These are phyloP conservation scores for Apodemia zela DNA, from an alignment of 2,888 invertebrate species.

Conservation along the genomic window DNA sequence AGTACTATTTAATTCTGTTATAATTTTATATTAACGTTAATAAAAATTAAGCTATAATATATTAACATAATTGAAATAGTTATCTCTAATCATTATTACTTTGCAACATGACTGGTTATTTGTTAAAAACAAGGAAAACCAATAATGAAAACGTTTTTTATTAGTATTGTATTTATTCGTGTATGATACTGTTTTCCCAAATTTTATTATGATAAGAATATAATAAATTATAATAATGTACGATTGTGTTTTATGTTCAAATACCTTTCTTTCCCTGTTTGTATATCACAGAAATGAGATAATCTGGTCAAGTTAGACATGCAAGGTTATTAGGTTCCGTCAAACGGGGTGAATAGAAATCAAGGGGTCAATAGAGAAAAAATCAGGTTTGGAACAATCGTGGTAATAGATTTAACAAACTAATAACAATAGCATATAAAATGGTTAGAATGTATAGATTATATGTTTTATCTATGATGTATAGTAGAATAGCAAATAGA, in stretches of 20 bases:
- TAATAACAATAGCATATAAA: too few relatives aligned
- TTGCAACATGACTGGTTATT: slow-evolving; percentile 14
- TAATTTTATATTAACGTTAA: slow-evolving; percentile 22
- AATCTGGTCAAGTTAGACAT: too few relatives aligned
- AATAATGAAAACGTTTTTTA: slow-evolving; percentile 49
- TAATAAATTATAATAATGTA: slow-evolving; percentile 65
- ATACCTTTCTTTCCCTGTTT: not conserved
- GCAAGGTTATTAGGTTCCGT: too few relatives aligned
- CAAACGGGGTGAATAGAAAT: too few relatives aligned
- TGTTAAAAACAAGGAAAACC: slow-evolving; percentile 25
- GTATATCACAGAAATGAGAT: too few relatives aligned
- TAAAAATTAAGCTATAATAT: slow-evolving; percentile 13
- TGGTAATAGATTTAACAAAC: too few relatives aligned
- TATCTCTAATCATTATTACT: not conserved
- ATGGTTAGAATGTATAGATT: too few relatives aligned
- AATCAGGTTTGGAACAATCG: too few relatives aligned
- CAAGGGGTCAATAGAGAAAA: too few relatives aligned
- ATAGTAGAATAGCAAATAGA: too few relatives aligned
- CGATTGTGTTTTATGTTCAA: slow-evolving; percentile 41
- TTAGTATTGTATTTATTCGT: slow-evolving; percentile 79
- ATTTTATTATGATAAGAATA: slow-evolving; percentile 78
- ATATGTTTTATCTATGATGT: too few relatives aligned
- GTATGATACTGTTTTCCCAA: slow-evolving; percentile 79
- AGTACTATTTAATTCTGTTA: slow-evolving; percentile 28
- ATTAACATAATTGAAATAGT: slow-evolving; percentile 15